Base-by-base conservation (phyloP, 1,140 invertebrate genomes). In the Drosophila erecta region DNA sequence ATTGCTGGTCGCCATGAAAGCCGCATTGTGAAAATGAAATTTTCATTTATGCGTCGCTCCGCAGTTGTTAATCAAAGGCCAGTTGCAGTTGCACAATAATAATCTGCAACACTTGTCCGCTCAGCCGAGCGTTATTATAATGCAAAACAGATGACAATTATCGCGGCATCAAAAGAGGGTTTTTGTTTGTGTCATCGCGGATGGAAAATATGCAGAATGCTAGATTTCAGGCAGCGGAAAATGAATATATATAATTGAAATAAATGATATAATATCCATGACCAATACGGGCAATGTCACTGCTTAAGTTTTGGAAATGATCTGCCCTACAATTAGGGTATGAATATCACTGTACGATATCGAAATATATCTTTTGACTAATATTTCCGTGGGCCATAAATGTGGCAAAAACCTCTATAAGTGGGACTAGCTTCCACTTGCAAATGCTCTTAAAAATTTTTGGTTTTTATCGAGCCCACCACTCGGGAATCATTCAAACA, bases 1-100 rank as follows among this genome's bases (percentile, higher is more conserved):
- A 87, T 89, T 89, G 84, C 64, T 79, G 66, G 51, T 55, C 76
- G 70, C 69, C 70, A 74, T 46, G 49, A 76, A 59, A 24, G 55
- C 57, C 43, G 71, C 51, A 75, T 46, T 79, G 67, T 70, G 62
- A 65, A 73, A 81, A 74, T 78, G 69, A 66, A 83, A 67, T 83
- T 80, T 69, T 76, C 72, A 76, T 79, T 80, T 64, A 76, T 79
- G 49, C 49, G 2, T 69, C 12, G 24, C 64, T 22, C 2, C 24
- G 53, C 46, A 66, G 24, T 44, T 35, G 61, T 20, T 44, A 69
- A 70, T 70, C 66, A 70, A 33, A 57, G 62, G 41, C 59, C 38
- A n/a, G 44, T 44, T 44, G 41, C 60, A 38, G 20, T 10, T n/a
- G 59, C 50, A 69, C 46, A 75, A 66, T 76, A 74, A 75, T 66